These are phyloP conservation scores for Pentamera pediparva DNA, from an alignment of 53 echinoderm and acorn worm species.

Conservation along the genomic window DNA sequence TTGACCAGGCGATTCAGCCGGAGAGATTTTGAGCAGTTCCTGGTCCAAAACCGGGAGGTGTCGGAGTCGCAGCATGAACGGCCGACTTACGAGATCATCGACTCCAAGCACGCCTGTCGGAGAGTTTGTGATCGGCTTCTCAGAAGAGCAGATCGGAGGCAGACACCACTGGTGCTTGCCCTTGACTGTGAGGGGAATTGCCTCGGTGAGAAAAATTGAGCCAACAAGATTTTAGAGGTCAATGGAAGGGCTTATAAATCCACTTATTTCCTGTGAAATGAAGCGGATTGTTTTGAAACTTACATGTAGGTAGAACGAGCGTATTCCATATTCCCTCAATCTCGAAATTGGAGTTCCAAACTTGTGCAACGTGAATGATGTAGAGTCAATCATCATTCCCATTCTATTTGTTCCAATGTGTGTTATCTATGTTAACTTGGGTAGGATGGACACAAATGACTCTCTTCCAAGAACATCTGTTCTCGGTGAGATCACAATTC, in stretches of 20 bases:
- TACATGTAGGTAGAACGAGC: too few species aligned
- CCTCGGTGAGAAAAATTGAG: not conserved
- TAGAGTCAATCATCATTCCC: too few species aligned
- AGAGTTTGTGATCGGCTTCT: conserved; percentile 5
- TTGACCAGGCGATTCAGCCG: not conserved
- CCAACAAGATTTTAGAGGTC: not conserved
- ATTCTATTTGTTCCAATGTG: too few species aligned
- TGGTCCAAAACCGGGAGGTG: not conserved
- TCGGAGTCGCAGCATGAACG: not conserved
- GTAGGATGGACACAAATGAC: too few species aligned
- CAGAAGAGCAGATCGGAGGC: not conserved
- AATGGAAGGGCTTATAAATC: not conserved
- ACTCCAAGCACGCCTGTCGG: not conserved
- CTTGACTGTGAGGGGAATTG: conserved; percentile 9
- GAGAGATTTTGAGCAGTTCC: not conserved
- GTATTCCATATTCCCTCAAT: too few species aligned
- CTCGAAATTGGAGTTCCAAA: too few species aligned
- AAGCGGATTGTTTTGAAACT: too few species aligned
- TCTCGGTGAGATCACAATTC: too few species aligned
- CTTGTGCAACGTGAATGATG: too few species aligned
- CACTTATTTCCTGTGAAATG: too few species aligned
- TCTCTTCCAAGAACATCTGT: too few species aligned
- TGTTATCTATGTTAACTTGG: too few species aligned
- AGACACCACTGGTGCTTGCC: conserved; percentile 5
- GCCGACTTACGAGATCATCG: not conserved